Conservation (phyloP, 2,888 invertebrate genomes). For the Diarsia dahlii region DNA sequence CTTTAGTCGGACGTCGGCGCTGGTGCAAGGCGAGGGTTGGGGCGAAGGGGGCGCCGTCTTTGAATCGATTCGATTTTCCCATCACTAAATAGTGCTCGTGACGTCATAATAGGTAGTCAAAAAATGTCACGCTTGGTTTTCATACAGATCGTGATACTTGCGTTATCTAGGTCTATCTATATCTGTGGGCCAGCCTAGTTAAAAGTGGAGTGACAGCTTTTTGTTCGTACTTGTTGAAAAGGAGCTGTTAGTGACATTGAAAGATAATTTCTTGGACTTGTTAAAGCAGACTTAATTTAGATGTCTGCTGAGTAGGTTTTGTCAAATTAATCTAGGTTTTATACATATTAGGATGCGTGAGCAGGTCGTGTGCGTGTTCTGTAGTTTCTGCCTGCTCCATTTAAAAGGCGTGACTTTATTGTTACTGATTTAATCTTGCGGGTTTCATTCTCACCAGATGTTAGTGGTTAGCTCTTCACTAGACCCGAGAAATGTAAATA, state of each 20-base stretch:
- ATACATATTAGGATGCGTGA: background rate
- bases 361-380: background rate
- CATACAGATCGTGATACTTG: no score
- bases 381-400: background rate
- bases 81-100: no score
- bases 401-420: background rate
- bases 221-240: background rate
- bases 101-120: no score
- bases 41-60: no score
- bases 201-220: constrained; percentile 25
- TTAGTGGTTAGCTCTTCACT: no score
- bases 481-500: no score
- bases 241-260: constrained; percentile 22
- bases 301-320: background rate
- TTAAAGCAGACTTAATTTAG: background rate
- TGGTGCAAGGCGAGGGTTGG: no score
- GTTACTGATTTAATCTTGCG: background rate
- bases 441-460: background rate
- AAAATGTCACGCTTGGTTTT: no score
- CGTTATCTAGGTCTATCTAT: no score
- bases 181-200: background rate
- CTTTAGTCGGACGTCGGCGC: no score
- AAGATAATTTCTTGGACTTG: constrained; percentile 25
- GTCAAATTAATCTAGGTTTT: background rate
- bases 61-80: no score